Conservation (phyloP, 2,888 invertebrate genomes). For the Philhelius pedissequus region DNA sequence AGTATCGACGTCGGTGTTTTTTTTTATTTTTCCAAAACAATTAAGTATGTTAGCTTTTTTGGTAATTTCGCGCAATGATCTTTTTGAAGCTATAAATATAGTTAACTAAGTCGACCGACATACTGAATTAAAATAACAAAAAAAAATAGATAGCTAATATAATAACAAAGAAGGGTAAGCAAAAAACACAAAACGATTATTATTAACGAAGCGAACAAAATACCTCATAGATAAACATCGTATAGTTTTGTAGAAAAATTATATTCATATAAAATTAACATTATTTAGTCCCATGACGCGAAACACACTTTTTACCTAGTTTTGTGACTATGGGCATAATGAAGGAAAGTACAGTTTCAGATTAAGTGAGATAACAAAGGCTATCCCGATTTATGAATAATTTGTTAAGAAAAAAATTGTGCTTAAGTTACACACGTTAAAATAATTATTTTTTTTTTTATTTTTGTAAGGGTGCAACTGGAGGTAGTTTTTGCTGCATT, state of each 20-base stretch:
- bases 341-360: slow-evolving; percentile 42
- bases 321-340: background rate
- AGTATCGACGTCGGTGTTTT: slow-evolving; percentile 21
- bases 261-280: slow-evolving; percentile 59
- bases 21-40: slow-evolving; percentile 24
- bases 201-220: slow-evolving; percentile 66
- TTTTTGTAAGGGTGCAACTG: too few relatives aligned
- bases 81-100: slow-evolving; percentile 44
- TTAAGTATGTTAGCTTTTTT: slow-evolving; percentile 32
- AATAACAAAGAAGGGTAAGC: slow-evolving; percentile 27
- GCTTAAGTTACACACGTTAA: too few relatives aligned
- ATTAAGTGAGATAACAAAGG: slow-evolving; percentile 34
- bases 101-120: slow-evolving; percentile 16
- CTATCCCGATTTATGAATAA: slow-evolving; percentile 38
- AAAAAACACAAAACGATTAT: slow-evolving; percentile 56
- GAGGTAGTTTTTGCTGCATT: too few relatives aligned
- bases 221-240: slow-evolving; percentile 52
- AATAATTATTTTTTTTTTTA: too few relatives aligned
- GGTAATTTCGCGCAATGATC: slow-evolving; percentile 65
- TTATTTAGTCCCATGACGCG: slow-evolving; percentile 58
- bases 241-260: slow-evolving; percentile 47
- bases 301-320: slow-evolving; percentile 18
- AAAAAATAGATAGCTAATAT: background rate
- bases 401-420: background rate
- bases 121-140: slow-evolving; percentile 10